Conservation (phyloP, 2,888 invertebrate species). For the Arge pagana region DNA sequence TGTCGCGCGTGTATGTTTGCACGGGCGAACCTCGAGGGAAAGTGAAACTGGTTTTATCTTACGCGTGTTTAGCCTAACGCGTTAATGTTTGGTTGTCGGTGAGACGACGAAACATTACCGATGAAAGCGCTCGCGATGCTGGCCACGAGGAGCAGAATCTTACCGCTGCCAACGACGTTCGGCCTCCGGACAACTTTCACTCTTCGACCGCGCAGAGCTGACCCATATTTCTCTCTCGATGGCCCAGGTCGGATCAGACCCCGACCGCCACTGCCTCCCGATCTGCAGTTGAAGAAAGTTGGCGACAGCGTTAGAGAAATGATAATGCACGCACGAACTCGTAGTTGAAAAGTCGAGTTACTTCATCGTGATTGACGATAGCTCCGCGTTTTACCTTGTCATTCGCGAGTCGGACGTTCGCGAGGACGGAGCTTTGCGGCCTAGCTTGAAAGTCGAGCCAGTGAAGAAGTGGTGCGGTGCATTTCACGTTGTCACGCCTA, state of each 20-base stretch:
- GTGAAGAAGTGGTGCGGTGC: too few species aligned
- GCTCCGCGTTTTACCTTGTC: not conserved
- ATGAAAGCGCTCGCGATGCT: slow-evolving; percentile 9
- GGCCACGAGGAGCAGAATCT: slow-evolving; percentile 6
- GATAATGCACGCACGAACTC: not conserved
- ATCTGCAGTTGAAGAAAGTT: slow-evolving; percentile 9
- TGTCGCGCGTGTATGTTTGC: not conserved
- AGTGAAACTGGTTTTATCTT: too few species aligned
- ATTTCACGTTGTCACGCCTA: too few species aligned
- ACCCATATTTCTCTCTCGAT: slow-evolving; percentile 57
- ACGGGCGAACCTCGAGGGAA: slow-evolving; percentile 9
- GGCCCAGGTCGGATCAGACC: slow-evolving; percentile 55
- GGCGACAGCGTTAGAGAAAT: slow-evolving; percentile 2
- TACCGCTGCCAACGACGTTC: too few species aligned
- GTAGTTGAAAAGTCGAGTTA: too few species aligned
- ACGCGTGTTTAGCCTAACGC: too few species aligned
- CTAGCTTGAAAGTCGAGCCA: too few species aligned
- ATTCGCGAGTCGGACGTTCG: slow-evolving; percentile 14
- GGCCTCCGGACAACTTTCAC: slow-evolving; percentile 60
- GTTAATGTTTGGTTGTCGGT: too few species aligned
- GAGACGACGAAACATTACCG: too few species aligned
- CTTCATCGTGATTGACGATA: too few species aligned
- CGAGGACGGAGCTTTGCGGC: slow-evolving; percentile 1
- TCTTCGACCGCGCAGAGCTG: slow-evolving; percentile 58
- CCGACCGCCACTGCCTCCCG: slow-evolving; percentile 51